phyloP scores from a whole-genome alignment of 2,797 vertebrate species.

The Oreochromis mossambicus region DNA sequence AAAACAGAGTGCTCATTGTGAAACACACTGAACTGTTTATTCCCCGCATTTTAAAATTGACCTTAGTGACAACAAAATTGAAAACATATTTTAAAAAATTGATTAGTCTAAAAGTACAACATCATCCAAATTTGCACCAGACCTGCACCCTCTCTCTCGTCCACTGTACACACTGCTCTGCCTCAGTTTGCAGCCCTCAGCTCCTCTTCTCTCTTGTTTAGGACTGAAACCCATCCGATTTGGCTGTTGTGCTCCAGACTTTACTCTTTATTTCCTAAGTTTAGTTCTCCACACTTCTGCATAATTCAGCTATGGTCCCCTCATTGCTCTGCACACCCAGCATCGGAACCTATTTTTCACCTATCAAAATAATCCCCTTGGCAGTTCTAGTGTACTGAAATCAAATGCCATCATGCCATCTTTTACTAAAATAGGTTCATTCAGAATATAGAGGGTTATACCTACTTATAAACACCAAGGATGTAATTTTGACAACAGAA shows the following conservation, averaged over 20 bases:
- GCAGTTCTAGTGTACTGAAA: background rate
- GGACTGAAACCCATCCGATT: background rate
- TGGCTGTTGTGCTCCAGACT: background rate
- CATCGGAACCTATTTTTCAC: background rate
- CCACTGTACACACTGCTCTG: background rate
- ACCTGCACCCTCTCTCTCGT: background rate
- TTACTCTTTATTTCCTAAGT: background rate
- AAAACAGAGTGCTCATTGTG: background rate
- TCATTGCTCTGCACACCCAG: background rate
- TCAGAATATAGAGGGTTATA: background rate
- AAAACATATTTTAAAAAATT: background rate
- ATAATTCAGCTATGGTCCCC: background rate
- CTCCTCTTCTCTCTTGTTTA: background rate
- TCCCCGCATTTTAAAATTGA: background rate
- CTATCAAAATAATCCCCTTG: background rate
- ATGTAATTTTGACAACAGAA: background rate
- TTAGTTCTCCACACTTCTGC: background rate
- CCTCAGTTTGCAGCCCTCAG: background rate
- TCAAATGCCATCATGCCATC: background rate
- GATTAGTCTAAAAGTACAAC: background rate
- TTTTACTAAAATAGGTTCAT: background rate
- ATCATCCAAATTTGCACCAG: background rate
- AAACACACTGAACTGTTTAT: background rate
- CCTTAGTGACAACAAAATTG: background rate
- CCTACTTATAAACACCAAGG: background rate